A percentile compares a stretch with the other conserved stretches of the same genome.
phyloP scores from a whole-genome alignment of 2,797 vertebrate genomes.

The Etheostoma nigrum region DNA sequence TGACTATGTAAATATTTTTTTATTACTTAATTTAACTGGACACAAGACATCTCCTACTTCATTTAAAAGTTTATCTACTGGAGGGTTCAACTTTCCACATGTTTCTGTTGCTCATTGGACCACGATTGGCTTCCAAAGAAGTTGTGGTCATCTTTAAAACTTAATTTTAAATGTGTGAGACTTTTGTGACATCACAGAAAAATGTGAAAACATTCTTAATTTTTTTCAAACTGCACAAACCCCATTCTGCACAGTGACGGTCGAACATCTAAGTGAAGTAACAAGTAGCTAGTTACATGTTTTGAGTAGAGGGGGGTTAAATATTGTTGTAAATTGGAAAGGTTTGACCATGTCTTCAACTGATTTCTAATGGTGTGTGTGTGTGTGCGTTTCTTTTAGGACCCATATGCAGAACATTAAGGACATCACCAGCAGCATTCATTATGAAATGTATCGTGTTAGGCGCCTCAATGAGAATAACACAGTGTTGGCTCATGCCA shows the following conservation, averaged over 20 bases:
- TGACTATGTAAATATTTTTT: not conserved
- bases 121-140: not conserved
- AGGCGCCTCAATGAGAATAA: constrained; percentile 93
- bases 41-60: not conserved
- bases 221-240: too few relatives aligned
- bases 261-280: not conserved
- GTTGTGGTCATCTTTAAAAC: not conserved
- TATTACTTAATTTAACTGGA: not conserved
- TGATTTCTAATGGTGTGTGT: not conserved
- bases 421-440: constrained; percentile 98
- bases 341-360: not conserved
- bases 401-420: constrained; percentile 99
- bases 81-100: not conserved
- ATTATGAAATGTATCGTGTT: constrained; percentile 97
- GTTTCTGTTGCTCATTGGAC: not conserved
- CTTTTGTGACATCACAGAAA: not conserved
- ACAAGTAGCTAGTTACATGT: not conserved
- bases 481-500: constrained; percentile 84
- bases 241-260: not conserved
- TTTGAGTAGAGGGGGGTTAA: not conserved
- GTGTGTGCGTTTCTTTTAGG: constrained; percentile 73
- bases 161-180: not conserved
- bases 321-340: not conserved
- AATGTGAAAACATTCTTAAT: not conserved
- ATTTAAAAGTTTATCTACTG: not conserved